Percentiles rank a stretch among this genome's conserved stretches.
phyloP scores from a whole-genome alignment of 1,140 invertebrate species.

The Cydia pomonella region DNA sequence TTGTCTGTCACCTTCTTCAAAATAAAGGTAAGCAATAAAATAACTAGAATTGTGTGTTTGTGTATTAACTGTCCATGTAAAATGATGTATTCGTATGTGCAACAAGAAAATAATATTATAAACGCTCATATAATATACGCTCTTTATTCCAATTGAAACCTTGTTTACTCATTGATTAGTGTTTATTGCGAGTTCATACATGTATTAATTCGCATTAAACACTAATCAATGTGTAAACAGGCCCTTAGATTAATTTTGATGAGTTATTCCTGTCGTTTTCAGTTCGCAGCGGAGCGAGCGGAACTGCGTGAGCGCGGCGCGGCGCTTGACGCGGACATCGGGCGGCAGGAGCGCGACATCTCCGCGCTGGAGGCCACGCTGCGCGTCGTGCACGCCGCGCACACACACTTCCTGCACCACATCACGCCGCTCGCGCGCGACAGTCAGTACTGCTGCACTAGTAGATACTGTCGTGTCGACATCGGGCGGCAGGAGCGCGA shows the following conservation, averaged over 20 bases:
- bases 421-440: conserved; percentile 78
- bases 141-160: too few species aligned
- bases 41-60: background rate
- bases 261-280: background rate
- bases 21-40: conserved; percentile 79
- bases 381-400: conserved; percentile 84
- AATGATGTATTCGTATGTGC: too few species aligned
- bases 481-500: conserved; percentile 86
- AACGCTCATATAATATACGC: too few species aligned
- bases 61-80: too few species aligned
- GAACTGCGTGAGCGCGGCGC: conserved; percentile 86
- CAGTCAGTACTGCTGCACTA: conserved; percentile 80
- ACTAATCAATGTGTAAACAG: background rate
- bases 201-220: too few species aligned
- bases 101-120: too few species aligned
- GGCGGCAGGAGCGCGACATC: conserved; percentile 86
- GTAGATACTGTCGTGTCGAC: conserved; percentile 77
- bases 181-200: too few species aligned
- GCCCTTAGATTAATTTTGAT: background rate
- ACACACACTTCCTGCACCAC: conserved; percentile 82
- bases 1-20: conserved; percentile 84
- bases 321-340: conserved; percentile 84
- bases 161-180: too few species aligned
- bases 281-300: conserved; percentile 85
- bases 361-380: conserved; percentile 88